phyloP scores from a whole-genome alignment of 35 echinoderm and acorn worm genomes.

The Lytechinus variegatus region DNA sequence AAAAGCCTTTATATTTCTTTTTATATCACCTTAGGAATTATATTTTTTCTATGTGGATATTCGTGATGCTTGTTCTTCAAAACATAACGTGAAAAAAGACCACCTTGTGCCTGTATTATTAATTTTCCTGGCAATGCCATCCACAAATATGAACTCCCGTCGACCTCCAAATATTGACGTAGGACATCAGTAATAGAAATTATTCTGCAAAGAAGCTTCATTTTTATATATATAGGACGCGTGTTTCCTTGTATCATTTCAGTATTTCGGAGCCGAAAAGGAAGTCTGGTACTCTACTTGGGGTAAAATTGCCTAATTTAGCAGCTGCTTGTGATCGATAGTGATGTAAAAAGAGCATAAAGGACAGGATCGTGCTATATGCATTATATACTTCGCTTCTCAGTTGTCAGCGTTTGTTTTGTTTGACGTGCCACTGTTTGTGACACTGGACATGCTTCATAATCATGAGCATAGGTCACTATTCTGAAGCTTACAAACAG shows the following conservation, averaged over 20 bases:
- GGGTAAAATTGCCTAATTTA: neutral
- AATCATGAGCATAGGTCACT: no score
- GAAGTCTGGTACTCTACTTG: neutral
- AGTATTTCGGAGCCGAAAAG: neutral
- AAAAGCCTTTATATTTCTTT: no score
- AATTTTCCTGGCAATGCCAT: neutral
- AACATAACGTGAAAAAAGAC: no score
- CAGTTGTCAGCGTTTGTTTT: neutral
- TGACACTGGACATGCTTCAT: no score
- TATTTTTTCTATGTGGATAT: no score
- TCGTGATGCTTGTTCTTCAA: no score
- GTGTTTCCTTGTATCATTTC: neutral
- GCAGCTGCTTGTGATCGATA: neutral
- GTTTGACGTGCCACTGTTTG: no score
- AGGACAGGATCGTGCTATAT: neutral
- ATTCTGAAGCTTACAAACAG: no score
- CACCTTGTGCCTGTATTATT: neutral
- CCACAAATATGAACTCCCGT: neutral
- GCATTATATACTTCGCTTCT: neutral
- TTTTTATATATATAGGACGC: neutral
- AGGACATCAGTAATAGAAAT: neutral
- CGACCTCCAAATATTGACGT: constrained; percentile 9
- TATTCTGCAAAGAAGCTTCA: neutral
- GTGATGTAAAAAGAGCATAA: neutral
- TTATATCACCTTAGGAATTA: no score